Base-by-base conservation (phyloP, 2,888 invertebrate species). In the Apamea anceps region DNA sequence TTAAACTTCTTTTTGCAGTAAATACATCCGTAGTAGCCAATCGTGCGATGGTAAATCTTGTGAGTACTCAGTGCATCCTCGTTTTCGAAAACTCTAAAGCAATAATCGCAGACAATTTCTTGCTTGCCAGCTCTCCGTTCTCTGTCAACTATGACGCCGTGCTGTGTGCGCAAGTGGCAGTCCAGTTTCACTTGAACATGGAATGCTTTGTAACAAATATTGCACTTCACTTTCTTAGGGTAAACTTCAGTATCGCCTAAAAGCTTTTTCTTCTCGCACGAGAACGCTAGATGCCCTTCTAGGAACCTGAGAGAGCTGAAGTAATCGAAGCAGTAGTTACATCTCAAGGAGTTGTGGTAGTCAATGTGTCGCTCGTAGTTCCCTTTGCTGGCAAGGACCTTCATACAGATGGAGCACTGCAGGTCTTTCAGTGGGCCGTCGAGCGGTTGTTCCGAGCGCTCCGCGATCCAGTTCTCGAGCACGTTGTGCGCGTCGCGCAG, bases 1-100 rank as follows among this genome's bases (percentile, higher is more conserved):
- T 95, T 96, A 90, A 97, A 97, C 88, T 97, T 97, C 76, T 95
- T 95, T 67, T 93, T 94, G 87, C 97, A 97, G 86, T 97, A 96
- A 25, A 95, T 91, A 88, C 97, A 97, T 1, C 97, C 97, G 79
- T 93, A 96, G 87, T 93, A 96, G 12, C 96, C 96, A 45, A 96
- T 65, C 2, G 96, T 95, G 32, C 97, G 94, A 79, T 97, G 97
- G 85, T 96, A 96, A n/a, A 95, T 88, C 86, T 95, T 96, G 83
- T 97, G 97, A 3, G 91, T 93, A 51, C 89, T 90, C 57, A 97
- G 90, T 6, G 96, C 95, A 75, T 95, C 94, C 75, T 96, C 95
- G 80, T 96, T 96, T 85, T 96, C 96, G 83, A 97, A 97, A 13
- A 95, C 94, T 83, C 93, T 93, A 84, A 97, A 97, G 89, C 97